Percentiles rank a stretch among this genome's conserved stretches.
phyloP scores from a whole-genome alignment of 2,113 vertebrate genomes.

The Pandion haliaetus region DNA sequence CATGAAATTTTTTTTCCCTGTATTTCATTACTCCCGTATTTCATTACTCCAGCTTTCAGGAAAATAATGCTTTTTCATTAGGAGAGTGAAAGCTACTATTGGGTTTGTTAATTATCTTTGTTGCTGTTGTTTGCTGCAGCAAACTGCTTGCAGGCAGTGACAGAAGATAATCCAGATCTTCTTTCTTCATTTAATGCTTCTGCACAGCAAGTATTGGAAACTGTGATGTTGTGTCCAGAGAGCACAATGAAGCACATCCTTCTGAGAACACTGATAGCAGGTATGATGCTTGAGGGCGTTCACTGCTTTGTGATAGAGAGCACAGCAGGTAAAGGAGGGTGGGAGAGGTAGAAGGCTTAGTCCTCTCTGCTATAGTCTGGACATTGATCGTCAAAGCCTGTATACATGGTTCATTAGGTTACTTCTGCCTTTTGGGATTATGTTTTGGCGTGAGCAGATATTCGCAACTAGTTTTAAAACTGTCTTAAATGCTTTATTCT shows the following conservation, averaged over 20 bases:
- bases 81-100: background rate
- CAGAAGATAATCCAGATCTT: conserved; percentile 93
- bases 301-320: background rate
- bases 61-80: background rate
- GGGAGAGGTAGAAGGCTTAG: background rate
- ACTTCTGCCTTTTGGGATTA: background rate
- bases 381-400: background rate
- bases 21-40: background rate
- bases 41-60: background rate
- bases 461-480: background rate
- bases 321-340: background rate
- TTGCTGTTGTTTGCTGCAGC: conserved; percentile 70
- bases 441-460: background rate
- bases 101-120: background rate
- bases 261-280: conserved; percentile 87
- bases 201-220: conserved; percentile 79
- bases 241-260: conserved; percentile 81
- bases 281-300: conserved; percentile 39
- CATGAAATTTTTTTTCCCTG: background rate
- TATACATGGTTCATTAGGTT: background rate
- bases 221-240: conserved; percentile 76
- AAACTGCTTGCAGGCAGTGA: conserved; percentile 93
- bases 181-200: conserved; percentile 76
- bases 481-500: background rate
- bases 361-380: background rate